Conservation (phyloP, 2,797 vertebrate genomes). For the Sebastiscus albofasciatus region DNA sequence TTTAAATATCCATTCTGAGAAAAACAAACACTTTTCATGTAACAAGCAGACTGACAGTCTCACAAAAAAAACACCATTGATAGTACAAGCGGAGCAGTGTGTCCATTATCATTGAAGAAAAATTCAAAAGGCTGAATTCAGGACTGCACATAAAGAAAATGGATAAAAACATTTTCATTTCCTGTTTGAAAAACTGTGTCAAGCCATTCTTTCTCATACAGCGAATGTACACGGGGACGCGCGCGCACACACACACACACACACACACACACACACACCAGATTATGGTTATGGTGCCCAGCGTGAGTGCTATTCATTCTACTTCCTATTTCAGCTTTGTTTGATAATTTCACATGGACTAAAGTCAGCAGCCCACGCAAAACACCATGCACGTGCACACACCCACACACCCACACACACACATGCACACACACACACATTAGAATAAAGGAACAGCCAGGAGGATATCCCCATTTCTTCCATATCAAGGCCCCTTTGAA, state of each 20-base stretch:
- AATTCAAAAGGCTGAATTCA: conserved; percentile 29
- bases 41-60: conserved; percentile 9
- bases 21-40: conserved; percentile 14
- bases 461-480: conserved; percentile 75
- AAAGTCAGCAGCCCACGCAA: conserved; percentile 68
- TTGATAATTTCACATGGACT: conserved; percentile 75
- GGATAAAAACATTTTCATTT: conserved; percentile 50
- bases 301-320: conserved; percentile 70
- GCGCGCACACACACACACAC: conserved; percentile 29
- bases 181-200: conserved; percentile 53
- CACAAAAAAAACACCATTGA: not conserved
- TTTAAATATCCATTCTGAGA: conserved; percentile 39
- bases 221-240: conserved; percentile 10
- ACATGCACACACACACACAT: conserved; percentile 40
- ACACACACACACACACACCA: conserved; percentile 45
- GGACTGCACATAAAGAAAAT: conserved; percentile 31
- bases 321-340: conserved; percentile 79
- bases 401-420: conserved; percentile 56
- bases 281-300: conserved; percentile 69
- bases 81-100: not conserved
- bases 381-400: conserved; percentile 51
- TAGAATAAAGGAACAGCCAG: conserved; percentile 66
- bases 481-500: conserved; percentile 70
- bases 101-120: conserved; percentile 2
- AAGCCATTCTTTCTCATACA: conserved; percentile 7